Conservation (phyloP, 2,888 invertebrate genomes). For the Lycaena phlaeas region DNA sequence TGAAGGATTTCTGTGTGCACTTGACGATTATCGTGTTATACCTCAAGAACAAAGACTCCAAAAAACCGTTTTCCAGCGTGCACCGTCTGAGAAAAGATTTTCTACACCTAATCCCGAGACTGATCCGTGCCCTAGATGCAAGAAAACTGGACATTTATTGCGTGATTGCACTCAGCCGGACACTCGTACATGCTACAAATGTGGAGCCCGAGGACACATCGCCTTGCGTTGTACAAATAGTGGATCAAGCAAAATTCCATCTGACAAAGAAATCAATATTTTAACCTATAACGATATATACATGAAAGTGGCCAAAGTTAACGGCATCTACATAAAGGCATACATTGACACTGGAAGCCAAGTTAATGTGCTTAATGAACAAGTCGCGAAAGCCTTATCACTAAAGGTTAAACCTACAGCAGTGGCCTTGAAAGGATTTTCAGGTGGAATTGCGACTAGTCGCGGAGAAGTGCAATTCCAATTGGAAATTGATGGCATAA, state of each 20-base stretch:
- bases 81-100: not conserved
- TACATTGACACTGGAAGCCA: constrained; percentile 19
- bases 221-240: constrained; percentile 11
- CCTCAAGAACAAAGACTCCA: not conserved
- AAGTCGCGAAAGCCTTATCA: not conserved
- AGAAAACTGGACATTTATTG: constrained; percentile 14
- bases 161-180: constrained; percentile 18
- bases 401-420: constrained; percentile 9
- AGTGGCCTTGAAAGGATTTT: constrained; percentile 17
- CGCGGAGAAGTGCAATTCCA: constrained; percentile 19
- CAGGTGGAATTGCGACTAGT: constrained; percentile 11
- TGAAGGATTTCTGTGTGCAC: constrained; percentile 20
- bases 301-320: constrained; percentile 13
- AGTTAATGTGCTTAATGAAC: constrained; percentile 12
- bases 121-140: constrained; percentile 16
- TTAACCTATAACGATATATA: constrained; percentile 13
- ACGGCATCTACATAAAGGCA: constrained; percentile 12
- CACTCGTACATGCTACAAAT: constrained; percentile 17
- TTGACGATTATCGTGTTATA: constrained; percentile 18
- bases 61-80: not conserved
- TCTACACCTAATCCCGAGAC: not conserved
- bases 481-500: constrained; percentile 16
- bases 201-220: constrained; percentile 18
- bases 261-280: constrained; percentile 18
- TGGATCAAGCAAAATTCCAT: not conserved